Conservation (phyloP, 2,113 vertebrate species). For the Pleuronectes platessa region DNA sequence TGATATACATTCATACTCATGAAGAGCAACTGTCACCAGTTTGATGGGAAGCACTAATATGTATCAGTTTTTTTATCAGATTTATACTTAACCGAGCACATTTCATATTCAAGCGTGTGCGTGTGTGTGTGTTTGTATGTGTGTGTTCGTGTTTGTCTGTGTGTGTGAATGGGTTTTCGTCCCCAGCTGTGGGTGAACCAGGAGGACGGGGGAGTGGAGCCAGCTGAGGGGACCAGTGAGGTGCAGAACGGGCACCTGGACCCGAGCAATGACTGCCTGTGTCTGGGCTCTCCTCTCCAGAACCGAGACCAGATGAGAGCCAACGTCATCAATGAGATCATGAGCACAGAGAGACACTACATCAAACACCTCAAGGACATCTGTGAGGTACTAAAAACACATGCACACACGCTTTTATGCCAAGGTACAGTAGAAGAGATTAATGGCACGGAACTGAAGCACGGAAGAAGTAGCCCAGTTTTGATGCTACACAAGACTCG, state of each 20-base stretch:
- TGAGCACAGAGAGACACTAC: conserved; percentile 99
- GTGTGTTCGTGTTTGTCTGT: conserved; percentile 39
- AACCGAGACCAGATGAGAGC: conserved; percentile 99
- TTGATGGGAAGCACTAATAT: background rate
- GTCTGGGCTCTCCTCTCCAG: conserved; percentile 93
- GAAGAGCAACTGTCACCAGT: conserved; percentile 4
- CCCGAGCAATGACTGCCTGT: conserved; percentile 94
- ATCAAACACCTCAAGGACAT: conserved; percentile 99
- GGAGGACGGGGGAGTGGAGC: conserved; percentile 91
- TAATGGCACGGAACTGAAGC: background rate
- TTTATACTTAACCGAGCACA: conserved; percentile 6
- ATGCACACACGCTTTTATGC: background rate
- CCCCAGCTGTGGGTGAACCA: conserved; percentile 99
- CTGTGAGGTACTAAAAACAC: conserved; percentile 88
- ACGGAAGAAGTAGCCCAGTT: background rate
- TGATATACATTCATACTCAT: conserved; percentile 23
- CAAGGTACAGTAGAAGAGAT: background rate
- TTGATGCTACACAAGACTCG: background rate
- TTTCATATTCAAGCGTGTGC: conserved; percentile 38
- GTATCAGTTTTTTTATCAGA: conserved; percentile 4
- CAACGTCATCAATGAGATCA: conserved; percentile 99
- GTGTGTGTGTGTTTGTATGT: conserved; percentile 19
- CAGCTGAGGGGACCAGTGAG: conserved; percentile 91
- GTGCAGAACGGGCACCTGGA: conserved; percentile 97
- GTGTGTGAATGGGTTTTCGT: conserved; percentile 49